Base-by-base conservation (phyloP, 2,888 invertebrate species). In the Cantharis rustica region DNA sequence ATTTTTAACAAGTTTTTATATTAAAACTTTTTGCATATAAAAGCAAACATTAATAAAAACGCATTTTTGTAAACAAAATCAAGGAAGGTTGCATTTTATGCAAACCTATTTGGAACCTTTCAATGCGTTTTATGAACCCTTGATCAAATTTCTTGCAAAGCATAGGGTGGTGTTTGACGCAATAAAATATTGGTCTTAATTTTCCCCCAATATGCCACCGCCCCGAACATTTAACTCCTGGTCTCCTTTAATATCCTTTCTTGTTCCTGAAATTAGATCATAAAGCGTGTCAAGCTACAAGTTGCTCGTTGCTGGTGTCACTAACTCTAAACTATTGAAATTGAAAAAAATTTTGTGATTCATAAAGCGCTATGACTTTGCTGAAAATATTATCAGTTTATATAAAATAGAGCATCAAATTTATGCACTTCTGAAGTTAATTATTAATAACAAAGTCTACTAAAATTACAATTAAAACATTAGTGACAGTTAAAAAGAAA, bases 401-500 rank as follows among this genome's bases (percentile, higher is more conserved):
- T 20, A 23, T 17, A 20, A 20, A 66, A 66, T 66, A 20, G 20
- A 66, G 64, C 17, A 66, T 16, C 23, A 66, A 63, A 66, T 66
- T 9, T 66, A 66, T 66, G 64, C 64, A 66, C 20, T 66, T 66
- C 10, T 66, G 64, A 66, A 66, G 13, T 66, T 63, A 20, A 63
- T 17, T 63, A 63, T 63, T 63, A 66, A 66, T 20, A 16, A 66
- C 64, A 66, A 66, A 66, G 23, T 20, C 17, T 66, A 47, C 17
- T 63, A 63, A 63, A 63, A 63, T 17, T 17, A 63, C 17, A 63
- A 63, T 63, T 63, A 63, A 63, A 66, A 66, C n/a, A n/a, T 20
- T 20, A 66, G 23, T 20, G 64, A 66, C 23, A 66, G 64, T 66
- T 66, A 66, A 66, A 66, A 66, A 66, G 64, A 66, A 20, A 72